Base-by-base conservation (phyloP, 1,140 invertebrate genomes). In the Macrostomum lignano region DNA sequence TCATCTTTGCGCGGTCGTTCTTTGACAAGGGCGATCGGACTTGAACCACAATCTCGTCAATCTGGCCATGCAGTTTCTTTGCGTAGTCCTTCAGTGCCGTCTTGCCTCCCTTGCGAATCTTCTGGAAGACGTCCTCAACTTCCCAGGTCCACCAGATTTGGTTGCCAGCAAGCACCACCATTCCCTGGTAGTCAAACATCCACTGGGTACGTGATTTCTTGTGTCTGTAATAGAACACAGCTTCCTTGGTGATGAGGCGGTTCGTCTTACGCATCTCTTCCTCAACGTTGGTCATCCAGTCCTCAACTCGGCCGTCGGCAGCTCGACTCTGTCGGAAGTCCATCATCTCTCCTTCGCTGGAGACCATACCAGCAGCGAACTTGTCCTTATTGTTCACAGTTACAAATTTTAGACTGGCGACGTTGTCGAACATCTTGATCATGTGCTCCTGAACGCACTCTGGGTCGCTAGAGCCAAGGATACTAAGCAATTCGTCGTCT, bases 381-480 rank as follows among this genome's bases (percentile, higher is more conserved):
- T 62, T 63, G 24, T 64, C 58, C 33, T 68, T 66, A 3, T 63
- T 62, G 34, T 58, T 64, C 42, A 72, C 67, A 19, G 63, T 54
- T 20, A 55, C 56, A 36, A 79, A 58, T 32, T 65, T 61, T 34
- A 82, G 58, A 28, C 67, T 67, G 42, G 69, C 67, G 9, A 84
- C 69, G 49, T 82, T 81, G 49, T 82, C 74, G 56, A 75, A 84
- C 73, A 84, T 81, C 69, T 86, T 84, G 28, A 78, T 74, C 63
- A 82, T 74, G 45, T 84, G 73, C 45, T 78, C 72, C 55, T 84
- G 76, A 10, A 82, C 72, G 46, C 68, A 70, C 31, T 59, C 60
- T 13, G 70, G 67, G 37, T 74, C 67, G 42, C 67, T 73, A 44
- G 69, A 77, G 17, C 77, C 76, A n/a, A 84, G 61, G 42, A 84